Conservation (phyloP, 2,888 invertebrate species). For the Coenonympha arcania region DNA sequence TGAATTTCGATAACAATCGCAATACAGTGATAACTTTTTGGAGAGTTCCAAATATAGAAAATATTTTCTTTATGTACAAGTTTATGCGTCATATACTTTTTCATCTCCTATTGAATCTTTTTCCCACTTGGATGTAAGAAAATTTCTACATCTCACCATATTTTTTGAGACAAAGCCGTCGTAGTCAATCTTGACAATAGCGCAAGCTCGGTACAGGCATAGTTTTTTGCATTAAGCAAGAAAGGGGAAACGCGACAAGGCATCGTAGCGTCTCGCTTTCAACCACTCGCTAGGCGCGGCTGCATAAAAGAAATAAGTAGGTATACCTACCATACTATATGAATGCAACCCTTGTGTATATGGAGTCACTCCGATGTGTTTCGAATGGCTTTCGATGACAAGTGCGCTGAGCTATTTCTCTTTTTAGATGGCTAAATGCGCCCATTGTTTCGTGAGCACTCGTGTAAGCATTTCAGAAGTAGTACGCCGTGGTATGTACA, state of each 20-base stretch:
- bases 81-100: constrained; percentile 13
- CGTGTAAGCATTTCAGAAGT: constrained; percentile 43
- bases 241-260: constrained; percentile 56
- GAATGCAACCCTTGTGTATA: constrained; percentile 49
- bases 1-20: constrained; percentile 39
- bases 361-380: constrained; percentile 58
- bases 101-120: constrained; percentile 16
- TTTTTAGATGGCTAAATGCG: constrained; percentile 66
- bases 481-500: constrained; percentile 32
- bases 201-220: constrained; percentile 51
- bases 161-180: constrained; percentile 48
- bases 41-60: constrained; percentile 9
- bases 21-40: constrained; percentile 14
- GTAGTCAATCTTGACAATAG: constrained; percentile 64
- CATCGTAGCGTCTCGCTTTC: constrained; percentile 62
- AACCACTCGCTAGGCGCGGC: constrained; percentile 60
- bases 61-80: constrained; percentile 11
- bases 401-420: constrained; percentile 59
- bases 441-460: constrained; percentile 58
- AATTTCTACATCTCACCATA: constrained; percentile 23
- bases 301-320: constrained; percentile 57
- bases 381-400: constrained; percentile 70
- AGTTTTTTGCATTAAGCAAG: constrained; percentile 64
- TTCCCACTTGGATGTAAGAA: constrained; percentile 19
- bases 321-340: constrained; percentile 40